Percentiles rank a stretch among this genome's conserved stretches.
Conservation (phyloP, 2,888 invertebrate species). For the Odontomyia ornata region DNA sequence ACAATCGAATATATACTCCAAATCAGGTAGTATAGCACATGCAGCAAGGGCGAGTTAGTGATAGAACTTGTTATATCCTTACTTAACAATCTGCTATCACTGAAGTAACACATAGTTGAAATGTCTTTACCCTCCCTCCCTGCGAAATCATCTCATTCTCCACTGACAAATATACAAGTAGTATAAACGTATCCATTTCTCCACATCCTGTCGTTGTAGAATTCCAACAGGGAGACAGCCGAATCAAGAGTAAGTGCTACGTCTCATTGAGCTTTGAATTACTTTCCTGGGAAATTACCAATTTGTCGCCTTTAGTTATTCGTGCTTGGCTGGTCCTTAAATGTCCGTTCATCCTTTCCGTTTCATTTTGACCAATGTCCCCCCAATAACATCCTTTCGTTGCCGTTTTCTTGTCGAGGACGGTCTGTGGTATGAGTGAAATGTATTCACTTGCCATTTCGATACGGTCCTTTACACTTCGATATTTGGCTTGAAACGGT, state of each 20-base stretch:
- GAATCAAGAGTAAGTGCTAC: constrained; percentile 11
- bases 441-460: constrained; percentile 24
- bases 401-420: neutral
- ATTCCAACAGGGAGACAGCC: neutral
- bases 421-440: neutral
- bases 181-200: too few relatives aligned
- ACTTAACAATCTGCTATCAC: too few relatives aligned
- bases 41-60: neutral
- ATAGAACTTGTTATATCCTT: too few relatives aligned
- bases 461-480: constrained; percentile 31
- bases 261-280: constrained; percentile 40
- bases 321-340: constrained; percentile 41
- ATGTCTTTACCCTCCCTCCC: too few relatives aligned
- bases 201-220: neutral
- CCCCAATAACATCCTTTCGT: too few relatives aligned
- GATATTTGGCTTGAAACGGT: constrained; percentile 30
- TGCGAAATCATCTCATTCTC: too few relatives aligned
- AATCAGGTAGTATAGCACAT: neutral
- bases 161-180: too few relatives aligned
- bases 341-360: constrained; percentile 18
- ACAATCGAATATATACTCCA: neutral
- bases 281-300: constrained; percentile 45
- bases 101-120: too few relatives aligned
- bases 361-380: neutral
- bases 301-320: constrained; percentile 44